Evolutionary conservation across 2,888 invertebrate genomes (phyloP).

Genomic region (Cantharis lateralis): DNA sequence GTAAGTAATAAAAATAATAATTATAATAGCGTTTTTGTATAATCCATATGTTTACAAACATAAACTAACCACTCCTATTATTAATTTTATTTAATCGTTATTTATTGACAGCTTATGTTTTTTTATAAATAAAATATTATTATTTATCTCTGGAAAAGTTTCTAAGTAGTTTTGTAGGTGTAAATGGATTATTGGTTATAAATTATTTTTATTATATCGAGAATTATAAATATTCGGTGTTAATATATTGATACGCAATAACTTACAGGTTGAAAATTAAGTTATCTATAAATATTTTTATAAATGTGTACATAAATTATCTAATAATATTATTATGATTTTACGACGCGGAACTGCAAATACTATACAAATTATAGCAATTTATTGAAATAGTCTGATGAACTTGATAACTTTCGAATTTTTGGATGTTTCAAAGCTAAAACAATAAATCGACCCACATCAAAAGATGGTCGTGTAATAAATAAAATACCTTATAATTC

Average conservation of each 20-base stretch:
- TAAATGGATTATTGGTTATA: constrained; percentile 7
- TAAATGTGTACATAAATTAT: background rate
- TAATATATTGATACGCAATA: background rate
- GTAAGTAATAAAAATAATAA: constrained; percentile 24
- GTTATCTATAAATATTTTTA: background rate
- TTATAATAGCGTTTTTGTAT: constrained; percentile 12
- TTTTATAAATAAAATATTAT: constrained; percentile 23
- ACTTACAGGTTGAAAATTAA: background rate
- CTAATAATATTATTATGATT: background rate
- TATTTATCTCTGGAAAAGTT: constrained; percentile 8
- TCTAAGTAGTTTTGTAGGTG: constrained; percentile 17
- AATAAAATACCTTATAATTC: constrained; percentile 32
- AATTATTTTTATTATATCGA: constrained; percentile 3
- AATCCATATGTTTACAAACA: constrained; percentile 25
- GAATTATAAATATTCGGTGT: background rate
- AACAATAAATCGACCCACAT: constrained; percentile 28
- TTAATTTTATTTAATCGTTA: constrained; percentile 28
- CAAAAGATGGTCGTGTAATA: constrained; percentile 19
- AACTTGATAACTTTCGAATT: constrained; percentile 16
- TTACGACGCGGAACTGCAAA: background rate
- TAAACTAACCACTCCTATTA: constrained; percentile 24
- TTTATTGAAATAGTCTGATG: background rate
- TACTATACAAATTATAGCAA: background rate
- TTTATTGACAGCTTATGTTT: constrained; percentile 22
- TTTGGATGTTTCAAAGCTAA: constrained; percentile 19